Evolutionary conservation across 2,888 invertebrate species (phyloP).

Genomic region (Scaptodrosophila latifasciaeformis): DNA sequence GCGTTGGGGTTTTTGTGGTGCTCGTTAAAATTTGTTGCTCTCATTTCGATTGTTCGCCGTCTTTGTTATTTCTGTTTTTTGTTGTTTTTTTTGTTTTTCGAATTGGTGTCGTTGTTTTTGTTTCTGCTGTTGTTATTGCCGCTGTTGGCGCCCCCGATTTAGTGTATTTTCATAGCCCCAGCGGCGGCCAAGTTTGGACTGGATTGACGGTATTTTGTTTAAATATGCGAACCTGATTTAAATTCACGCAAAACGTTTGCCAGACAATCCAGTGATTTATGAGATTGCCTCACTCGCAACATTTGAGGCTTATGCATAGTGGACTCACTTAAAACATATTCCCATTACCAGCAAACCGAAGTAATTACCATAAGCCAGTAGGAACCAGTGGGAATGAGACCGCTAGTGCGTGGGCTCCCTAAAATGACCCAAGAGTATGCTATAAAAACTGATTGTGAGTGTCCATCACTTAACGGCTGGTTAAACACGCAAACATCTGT

Average conservation of each 20-base stretch:
- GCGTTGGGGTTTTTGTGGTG: constrained; percentile 57
- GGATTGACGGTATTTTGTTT: constrained; percentile 52
- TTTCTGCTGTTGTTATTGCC: constrained; percentile 29
- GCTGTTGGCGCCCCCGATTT: constrained; percentile 18
- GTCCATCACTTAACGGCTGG: constrained; percentile 58
- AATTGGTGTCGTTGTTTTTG: neutral
- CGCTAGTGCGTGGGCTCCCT: constrained; percentile 10
- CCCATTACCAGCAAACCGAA: constrained; percentile 26
- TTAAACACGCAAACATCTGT: constrained; percentile 54
- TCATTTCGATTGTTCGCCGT: constrained; percentile 55
- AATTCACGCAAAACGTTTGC: constrained; percentile 13
- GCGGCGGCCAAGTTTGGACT: constrained; percentile 31
- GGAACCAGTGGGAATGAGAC: no score
- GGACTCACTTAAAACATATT: constrained; percentile 43
- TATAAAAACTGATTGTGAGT: constrained; percentile 6
- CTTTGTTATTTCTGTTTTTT: constrained; percentile 32
- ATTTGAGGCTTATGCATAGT: neutral
- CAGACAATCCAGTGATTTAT: constrained; percentile 29
- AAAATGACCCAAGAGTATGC: constrained; percentile 28
- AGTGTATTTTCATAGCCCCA: constrained; percentile 32
- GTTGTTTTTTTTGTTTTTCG: constrained; percentile 20
- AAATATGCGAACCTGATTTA: constrained; percentile 48
- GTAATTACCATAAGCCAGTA: no score
- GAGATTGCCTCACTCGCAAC: constrained; percentile 19
- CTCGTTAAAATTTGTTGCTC: constrained; percentile 67